Conservation (phyloP, 2,113 vertebrate genomes). For the Rattus rattus region DNA sequence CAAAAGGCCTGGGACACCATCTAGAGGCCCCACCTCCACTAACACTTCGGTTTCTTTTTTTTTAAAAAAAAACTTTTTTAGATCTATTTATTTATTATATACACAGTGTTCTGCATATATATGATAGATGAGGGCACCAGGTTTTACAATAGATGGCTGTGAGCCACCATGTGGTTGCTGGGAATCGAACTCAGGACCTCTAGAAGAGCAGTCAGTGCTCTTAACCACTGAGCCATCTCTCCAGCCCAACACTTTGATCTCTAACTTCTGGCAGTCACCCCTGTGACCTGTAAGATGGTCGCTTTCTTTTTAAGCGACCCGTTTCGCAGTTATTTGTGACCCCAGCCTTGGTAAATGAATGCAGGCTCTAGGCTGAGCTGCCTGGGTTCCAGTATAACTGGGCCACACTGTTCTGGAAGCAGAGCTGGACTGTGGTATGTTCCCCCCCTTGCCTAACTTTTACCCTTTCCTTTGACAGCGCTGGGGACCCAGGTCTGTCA, state of each 20-base stretch:
- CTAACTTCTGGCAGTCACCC: not conserved
- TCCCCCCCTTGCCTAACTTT: fast-evolving
- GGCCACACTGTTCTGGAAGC: not conserved
- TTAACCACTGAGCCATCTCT: too few relatives aligned
- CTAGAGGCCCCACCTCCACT: fast-evolving
- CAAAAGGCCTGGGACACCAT: fast-evolving
- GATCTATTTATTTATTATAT: too few relatives aligned
- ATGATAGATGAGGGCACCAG: too few relatives aligned
- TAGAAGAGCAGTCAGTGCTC: too few relatives aligned
- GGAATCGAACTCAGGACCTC: too few relatives aligned
- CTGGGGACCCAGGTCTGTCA: not conserved
- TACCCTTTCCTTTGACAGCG: not conserved
- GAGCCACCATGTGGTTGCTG: too few relatives aligned
- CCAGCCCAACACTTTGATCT: not conserved
- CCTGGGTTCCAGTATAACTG: fast-evolving
- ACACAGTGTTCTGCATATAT: too few relatives aligned
- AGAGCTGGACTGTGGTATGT: fast-evolving
- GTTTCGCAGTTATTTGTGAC: not conserved
- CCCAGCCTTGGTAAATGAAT: not conserved
- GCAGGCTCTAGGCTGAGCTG: fast-evolving
- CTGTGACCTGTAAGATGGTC: not conserved
- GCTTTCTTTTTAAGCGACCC: too few relatives aligned
- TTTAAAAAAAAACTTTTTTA: too few relatives aligned
- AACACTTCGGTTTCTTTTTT: not conserved
- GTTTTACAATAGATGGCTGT: too few relatives aligned